Percentiles rank a stretch among this genome's conserved stretches.
phyloP scores from a whole-genome alignment of 2,888 invertebrate genomes.

The Macrophya alboannulata region DNA sequence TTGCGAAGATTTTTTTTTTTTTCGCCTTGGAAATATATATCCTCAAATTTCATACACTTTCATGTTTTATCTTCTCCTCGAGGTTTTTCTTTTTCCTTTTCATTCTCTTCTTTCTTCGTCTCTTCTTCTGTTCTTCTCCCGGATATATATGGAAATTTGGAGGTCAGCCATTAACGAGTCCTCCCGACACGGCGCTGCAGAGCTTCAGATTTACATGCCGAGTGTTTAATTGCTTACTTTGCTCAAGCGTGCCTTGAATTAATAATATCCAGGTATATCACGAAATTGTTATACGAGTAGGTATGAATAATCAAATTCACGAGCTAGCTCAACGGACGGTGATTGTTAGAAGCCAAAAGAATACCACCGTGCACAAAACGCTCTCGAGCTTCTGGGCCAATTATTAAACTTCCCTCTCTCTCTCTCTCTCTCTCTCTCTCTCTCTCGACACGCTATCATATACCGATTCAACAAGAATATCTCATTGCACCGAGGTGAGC shows the following conservation, averaged over 20 bases:
- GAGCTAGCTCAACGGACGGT: background rate
- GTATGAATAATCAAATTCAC: constrained; percentile 47
- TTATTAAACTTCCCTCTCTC: background rate
- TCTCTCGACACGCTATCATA: background rate
- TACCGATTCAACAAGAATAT: background rate
- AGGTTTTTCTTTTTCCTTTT: too few relatives aligned
- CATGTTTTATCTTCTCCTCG: background rate
- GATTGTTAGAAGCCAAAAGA: background rate
- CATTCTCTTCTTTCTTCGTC: background rate
- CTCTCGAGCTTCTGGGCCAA: background rate
- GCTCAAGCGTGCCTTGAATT: constrained; percentile 42
- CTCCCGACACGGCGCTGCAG: background rate
- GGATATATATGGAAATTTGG: constrained; percentile 25
- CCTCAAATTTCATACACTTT: background rate
- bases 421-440: background rate
- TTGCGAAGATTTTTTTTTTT: background rate
- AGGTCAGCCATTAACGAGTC: constrained; percentile 25
- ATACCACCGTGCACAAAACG: background rate
- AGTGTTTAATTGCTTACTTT: constrained; percentile 47
- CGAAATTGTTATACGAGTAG: constrained; percentile 39
- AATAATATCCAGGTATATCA: constrained; percentile 18
- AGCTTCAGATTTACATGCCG: constrained; percentile 35
- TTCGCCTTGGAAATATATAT: background rate
- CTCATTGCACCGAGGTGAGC: background rate
- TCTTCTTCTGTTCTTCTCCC: background rate